Evolutionary conservation across 1,140 invertebrate genomes (phyloP).

Genomic region (Maconellicoccus hirsutus): DNA sequence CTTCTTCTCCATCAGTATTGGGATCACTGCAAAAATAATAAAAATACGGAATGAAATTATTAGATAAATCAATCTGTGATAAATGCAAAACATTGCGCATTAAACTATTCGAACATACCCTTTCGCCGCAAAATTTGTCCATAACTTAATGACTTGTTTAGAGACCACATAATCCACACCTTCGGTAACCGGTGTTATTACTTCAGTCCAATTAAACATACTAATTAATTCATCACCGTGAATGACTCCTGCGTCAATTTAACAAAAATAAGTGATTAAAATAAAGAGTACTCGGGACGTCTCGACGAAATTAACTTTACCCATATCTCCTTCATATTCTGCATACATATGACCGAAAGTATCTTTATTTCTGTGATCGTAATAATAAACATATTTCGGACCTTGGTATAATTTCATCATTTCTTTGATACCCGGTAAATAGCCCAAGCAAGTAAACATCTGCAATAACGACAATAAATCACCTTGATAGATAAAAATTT

Average conservation of each 20-base stretch:
- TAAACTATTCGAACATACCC: constrained; percentile 18
- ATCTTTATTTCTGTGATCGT: constrained; percentile 12
- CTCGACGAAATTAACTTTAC: background rate
- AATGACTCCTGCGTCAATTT: constrained; percentile 21
- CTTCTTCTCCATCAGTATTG: background rate
- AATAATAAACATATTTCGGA: constrained; percentile 2
- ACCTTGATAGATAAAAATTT: too few species aligned
- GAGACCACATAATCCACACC: constrained; percentile 20
- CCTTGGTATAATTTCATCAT: background rate
- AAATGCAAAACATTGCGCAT: too few species aligned
- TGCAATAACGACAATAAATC: background rate
- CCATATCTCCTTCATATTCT: background rate
- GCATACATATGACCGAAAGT: background rate
- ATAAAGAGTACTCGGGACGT: too few species aligned
- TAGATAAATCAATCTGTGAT: too few species aligned
- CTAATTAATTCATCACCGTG: constrained; percentile 28
- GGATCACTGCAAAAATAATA: background rate
- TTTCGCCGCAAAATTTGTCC: constrained; percentile 25
- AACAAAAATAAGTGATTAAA: background rate
- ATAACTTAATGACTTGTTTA: constrained; percentile 24
- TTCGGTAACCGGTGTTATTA: constrained; percentile 1
- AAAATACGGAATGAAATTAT: too few species aligned
- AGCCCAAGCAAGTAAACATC: background rate
- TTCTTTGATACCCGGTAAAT: background rate
- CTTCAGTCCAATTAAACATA: constrained; percentile 24